Evolutionary conservation across 2,888 invertebrate species (phyloP).

Genomic region (Hemistola chrysoprasaria): DNA sequence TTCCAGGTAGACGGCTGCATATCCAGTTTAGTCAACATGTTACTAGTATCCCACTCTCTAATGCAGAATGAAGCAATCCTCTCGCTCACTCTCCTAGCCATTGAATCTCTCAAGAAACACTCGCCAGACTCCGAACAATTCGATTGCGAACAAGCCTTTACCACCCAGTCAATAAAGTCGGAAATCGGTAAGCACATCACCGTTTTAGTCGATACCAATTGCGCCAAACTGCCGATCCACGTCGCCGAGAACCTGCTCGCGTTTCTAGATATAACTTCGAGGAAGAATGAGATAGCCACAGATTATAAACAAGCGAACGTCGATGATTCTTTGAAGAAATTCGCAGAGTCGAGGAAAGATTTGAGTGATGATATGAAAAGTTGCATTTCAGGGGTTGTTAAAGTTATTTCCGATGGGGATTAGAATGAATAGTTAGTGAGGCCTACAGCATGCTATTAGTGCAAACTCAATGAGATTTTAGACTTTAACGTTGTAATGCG

Average conservation of each 20-base stretch:
- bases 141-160: constrained; percentile 53
- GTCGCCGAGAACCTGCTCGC: constrained; percentile 77
- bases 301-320: constrained; percentile 64
- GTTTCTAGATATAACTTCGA: constrained; percentile 69
- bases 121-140: constrained; percentile 32
- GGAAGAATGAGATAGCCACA: constrained; percentile 51
- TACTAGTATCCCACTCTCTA: constrained; percentile 90
- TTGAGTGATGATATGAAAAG: constrained; percentile 50
- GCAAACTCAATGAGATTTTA: background rate
- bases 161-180: constrained; percentile 65
- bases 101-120: constrained; percentile 48
- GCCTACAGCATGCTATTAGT: constrained; percentile 3
- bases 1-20: constrained; percentile 85
- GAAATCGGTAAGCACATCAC: constrained; percentile 78
- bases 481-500: no score
- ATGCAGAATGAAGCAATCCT: constrained; percentile 94
- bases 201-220: constrained; percentile 72
- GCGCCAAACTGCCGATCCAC: constrained; percentile 70
- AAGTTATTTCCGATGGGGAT: constrained; percentile 45
- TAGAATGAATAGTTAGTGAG: constrained; percentile 24
- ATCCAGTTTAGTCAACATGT: constrained; percentile 90
- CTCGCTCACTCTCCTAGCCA: constrained; percentile 85
- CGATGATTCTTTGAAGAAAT: constrained; percentile 55
- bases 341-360: constrained; percentile 56
- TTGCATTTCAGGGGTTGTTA: constrained; percentile 45